These are phyloP conservation scores for Daktulosphaira vitifoliae DNA, from an alignment of 1,140 invertebrate species.

Conservation along the genomic window DNA sequence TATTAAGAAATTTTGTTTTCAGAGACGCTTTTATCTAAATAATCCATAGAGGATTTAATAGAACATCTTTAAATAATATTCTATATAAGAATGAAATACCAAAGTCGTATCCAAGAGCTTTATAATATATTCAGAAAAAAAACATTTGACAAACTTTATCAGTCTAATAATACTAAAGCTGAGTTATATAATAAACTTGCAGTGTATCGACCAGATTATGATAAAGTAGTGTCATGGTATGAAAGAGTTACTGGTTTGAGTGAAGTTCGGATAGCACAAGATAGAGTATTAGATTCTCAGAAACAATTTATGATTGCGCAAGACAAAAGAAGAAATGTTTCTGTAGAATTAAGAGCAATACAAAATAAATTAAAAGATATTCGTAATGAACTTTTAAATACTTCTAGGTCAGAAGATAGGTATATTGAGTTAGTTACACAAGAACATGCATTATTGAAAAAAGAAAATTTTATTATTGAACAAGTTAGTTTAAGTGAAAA, in stretches of 20 bases:
- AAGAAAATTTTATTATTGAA: conserved; percentile 37
- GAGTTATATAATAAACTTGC: conserved; percentile 22
- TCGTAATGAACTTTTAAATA: conserved; percentile 58
- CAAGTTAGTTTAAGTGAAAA: conserved; percentile 43
- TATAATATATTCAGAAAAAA: neutral
- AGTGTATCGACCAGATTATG: conserved; percentile 16
- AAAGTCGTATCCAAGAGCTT: neutral
- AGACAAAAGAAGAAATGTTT: conserved; percentile 51
- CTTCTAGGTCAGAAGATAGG: conserved; percentile 56
- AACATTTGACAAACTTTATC: neutral
- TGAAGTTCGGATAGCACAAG: conserved; percentile 45
- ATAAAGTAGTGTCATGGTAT: conserved; percentile 45
- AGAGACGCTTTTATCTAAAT: too few species aligned
- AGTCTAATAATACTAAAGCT: neutral
- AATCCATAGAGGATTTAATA: too few species aligned
- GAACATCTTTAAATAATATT: too few species aligned
- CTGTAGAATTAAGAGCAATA: conserved; percentile 48
- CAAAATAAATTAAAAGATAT: conserved; percentile 56
- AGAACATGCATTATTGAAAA: conserved; percentile 41
- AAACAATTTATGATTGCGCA: conserved; percentile 53
- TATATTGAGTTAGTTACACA: conserved; percentile 46
- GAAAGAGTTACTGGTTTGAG: conserved; percentile 45
- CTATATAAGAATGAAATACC: conserved; percentile 9
- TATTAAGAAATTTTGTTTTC: too few species aligned
- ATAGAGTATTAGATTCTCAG: conserved; percentile 45